phyloP scores from a whole-genome alignment of 1,140 invertebrate genomes.

The Ephestia elutella region DNA sequence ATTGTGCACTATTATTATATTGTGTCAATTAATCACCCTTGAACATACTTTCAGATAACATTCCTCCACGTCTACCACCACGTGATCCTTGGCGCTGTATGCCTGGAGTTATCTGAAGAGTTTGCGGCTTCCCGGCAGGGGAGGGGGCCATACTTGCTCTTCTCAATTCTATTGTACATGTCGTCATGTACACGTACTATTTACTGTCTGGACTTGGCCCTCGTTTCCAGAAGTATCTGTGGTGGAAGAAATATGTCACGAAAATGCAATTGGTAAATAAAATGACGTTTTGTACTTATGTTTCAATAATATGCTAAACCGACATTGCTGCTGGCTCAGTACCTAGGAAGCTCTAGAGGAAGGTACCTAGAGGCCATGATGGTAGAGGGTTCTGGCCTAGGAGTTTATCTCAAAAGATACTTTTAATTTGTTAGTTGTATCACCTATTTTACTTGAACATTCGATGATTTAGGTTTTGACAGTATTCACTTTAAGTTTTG shows the following conservation, averaged over 20 bases:
- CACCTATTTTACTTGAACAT: too few species aligned
- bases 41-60: slow-evolving; percentile 77
- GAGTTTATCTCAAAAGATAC: too few species aligned
- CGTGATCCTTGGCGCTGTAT: slow-evolving; percentile 78
- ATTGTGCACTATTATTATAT: too few species aligned
- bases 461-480: too few species aligned
- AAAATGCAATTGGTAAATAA: slow-evolving; percentile 84
- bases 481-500: too few species aligned
- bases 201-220: slow-evolving; percentile 87
- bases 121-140: slow-evolving; percentile 76
- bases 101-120: slow-evolving; percentile 76
- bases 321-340: too few species aligned
- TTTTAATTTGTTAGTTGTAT: too few species aligned
- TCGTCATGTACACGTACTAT: slow-evolving; percentile 91
- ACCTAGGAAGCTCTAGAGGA: too few species aligned
- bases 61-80: slow-evolving; percentile 87
- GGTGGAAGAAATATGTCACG: slow-evolving; percentile 95
- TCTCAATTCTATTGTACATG: slow-evolving; percentile 82
- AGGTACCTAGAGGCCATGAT: too few species aligned
- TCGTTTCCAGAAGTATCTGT: slow-evolving; percentile 87
- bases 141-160: slow-evolving; percentile 77
- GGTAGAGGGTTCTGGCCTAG: too few species aligned
- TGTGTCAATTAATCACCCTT: too few species aligned
- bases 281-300: neutral
- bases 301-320: too few species aligned